Percentiles rank a stretch among this genome's conserved stretches.
Evolutionary conservation across 2,888 invertebrate species (phyloP).

Genomic region (Axea sp.): DNA sequence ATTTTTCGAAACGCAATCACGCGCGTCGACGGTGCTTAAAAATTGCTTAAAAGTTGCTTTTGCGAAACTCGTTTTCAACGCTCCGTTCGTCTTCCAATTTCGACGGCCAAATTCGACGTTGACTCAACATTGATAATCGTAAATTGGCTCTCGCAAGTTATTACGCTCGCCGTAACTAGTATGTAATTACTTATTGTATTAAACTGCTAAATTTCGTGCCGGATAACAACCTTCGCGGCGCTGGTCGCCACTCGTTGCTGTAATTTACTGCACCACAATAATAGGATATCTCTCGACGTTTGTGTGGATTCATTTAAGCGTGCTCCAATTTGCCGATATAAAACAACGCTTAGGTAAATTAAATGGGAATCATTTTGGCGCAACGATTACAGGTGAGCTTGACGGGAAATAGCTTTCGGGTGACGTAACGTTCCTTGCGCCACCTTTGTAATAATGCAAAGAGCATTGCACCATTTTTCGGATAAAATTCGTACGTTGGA

Average conservation of each 20-base stretch:
- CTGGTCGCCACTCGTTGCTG: conserved; percentile 32
- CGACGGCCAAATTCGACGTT: conserved; percentile 25
- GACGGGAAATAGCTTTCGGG: conserved; percentile 3
- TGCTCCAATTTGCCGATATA: conserved; percentile 44
- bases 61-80: too few species aligned
- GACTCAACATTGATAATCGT: conserved; percentile 46
- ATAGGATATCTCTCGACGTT: conserved; percentile 45
- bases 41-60: too few species aligned
- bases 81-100: conserved; percentile 20
- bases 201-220: conserved; percentile 51
- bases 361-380: conserved; percentile 31
- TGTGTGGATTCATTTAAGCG: conserved; percentile 44
- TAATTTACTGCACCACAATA: conserved; percentile 50
- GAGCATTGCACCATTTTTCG: too few species aligned
- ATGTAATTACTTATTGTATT: conserved; percentile 46
- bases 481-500: too few species aligned
- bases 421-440: conserved; percentile 4
- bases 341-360: conserved; percentile 33
- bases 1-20: too few species aligned
- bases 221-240: conserved; percentile 41
- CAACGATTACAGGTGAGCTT: conserved; percentile 9
- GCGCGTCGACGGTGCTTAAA: too few species aligned
- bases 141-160: conserved; percentile 40
- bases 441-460: conserved; percentile 1
- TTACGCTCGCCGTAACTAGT: conserved; percentile 34